Percentiles rank a stretch among this genome's conserved stretches.
phyloP scores from a whole-genome alignment of 1,140 invertebrate genomes.

The Popillia japonica region DNA sequence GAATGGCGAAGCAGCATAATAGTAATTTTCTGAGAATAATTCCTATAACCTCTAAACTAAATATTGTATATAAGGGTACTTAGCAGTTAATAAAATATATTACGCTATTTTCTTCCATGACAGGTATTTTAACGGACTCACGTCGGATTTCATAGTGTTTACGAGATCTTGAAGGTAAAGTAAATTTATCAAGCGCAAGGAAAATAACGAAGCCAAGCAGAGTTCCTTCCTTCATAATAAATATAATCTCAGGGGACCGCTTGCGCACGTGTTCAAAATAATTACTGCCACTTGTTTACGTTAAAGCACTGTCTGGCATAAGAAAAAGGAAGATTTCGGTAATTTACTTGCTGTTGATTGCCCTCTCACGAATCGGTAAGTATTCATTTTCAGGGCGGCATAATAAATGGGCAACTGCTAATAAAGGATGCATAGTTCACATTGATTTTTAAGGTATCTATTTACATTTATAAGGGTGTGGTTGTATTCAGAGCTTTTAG shows the following conservation, averaged over 20 bases:
- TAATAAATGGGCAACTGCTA: background rate
- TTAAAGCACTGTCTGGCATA: background rate
- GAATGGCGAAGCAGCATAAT: no score
- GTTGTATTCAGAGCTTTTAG: no score
- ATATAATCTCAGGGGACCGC: constrained; percentile 6
- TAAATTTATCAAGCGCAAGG: constrained; percentile 22
- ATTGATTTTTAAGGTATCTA: no score
- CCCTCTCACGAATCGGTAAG: background rate
- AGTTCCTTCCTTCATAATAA: constrained; percentile 16
- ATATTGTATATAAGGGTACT: no score
- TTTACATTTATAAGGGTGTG: no score
- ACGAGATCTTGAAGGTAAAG: background rate
- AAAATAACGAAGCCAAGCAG: constrained; percentile 12
- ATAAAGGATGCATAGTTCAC: background rate
- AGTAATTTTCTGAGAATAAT: no score
- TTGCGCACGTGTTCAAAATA: constrained; percentile 13
- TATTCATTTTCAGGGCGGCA: background rate
- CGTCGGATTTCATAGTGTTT: background rate
- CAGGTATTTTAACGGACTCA: background rate
- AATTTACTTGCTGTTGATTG: constrained; percentile 34
- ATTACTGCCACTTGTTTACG: constrained; percentile 29
- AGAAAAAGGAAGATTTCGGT: constrained; percentile 2
- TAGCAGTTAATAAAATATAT: no score
- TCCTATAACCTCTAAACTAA: no score
- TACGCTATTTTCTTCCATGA: background rate